Base-by-base conservation (phyloP, 1,140 invertebrate species). In the Rhagoletis pomonella region DNA sequence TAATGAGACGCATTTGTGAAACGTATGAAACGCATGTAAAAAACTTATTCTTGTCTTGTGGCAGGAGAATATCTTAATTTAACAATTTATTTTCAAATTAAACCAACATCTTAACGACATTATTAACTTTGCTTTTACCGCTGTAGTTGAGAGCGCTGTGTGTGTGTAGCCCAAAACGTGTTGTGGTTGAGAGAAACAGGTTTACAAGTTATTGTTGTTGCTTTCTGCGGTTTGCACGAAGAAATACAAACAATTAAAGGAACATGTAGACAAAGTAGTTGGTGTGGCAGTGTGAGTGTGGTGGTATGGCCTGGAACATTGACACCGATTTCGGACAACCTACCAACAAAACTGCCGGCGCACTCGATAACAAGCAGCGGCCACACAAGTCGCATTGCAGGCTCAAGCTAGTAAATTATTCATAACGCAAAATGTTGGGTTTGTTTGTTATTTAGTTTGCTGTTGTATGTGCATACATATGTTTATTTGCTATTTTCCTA, bases 331-430 rank as follows among this genome's bases (percentile, higher is more conserved):
- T 58, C 73, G 73, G 19, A n/a, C 73, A 55, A 81, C 2, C n/a
- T 12, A 3, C 42, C 14, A 42, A 17, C 47, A 81, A 55, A 14
- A 14, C 47, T 9, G 19, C 19, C 69, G 0, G 3, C 14, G 9
- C 73, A 0, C 60, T 62, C 60, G 47, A 81, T 81, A 81, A 81
- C 73, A 29, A 55, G 73, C 73, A 58, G 88, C 87, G 87, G 85
- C 84, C 50, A 44, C 55, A 62, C 60, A 62, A 62, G n/a, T 62
- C 60, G 50, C 50, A 55, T 12, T 47, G 42, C 67, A 44, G 39
- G 39, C 42, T 17, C 67, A 73, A 87, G 29, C 29, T 29, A 29
- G 89, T 89, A 87, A 92, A 91, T 92, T 90, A 91, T 91, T 91
- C 89, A 91, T 91, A 89, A 86, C 86, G 42, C 69, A 55, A 73